A percentile compares a stretch with the other conserved stretches of the same genome.
Conservation (phyloP, 2,888 invertebrate genomes). For the Andricus curvator region DNA sequence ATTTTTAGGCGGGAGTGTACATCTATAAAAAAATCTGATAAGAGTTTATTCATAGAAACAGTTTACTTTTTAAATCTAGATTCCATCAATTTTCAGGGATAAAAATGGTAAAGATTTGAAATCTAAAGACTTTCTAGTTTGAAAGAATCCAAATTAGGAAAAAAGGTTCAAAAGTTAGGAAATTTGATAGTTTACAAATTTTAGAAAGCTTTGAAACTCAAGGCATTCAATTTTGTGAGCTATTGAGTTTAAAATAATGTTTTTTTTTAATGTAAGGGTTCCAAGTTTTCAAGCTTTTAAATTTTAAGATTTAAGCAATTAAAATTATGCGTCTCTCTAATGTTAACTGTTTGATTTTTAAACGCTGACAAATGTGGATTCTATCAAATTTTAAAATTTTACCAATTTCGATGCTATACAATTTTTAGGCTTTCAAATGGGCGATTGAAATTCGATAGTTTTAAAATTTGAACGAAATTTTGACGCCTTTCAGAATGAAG, state of each 20-base stretch:
- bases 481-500: too few relatives aligned
- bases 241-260: too few relatives aligned
- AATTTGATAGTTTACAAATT: background rate
- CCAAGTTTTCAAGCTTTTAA: background rate
- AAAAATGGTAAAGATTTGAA: background rate
- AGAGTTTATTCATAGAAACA: background rate
- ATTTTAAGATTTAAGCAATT: background rate
- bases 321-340: background rate
- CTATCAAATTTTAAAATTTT: too few relatives aligned
- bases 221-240: too few relatives aligned
- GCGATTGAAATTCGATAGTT: too few relatives aligned
- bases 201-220: background rate
- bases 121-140: background rate
- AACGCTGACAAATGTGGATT: too few relatives aligned
- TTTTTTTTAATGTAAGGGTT: background rate
- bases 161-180: background rate
- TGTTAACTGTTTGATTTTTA: background rate
- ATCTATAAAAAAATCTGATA: background rate
- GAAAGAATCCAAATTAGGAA: background rate
- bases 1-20: background rate
- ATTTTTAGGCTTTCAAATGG: too few relatives aligned
- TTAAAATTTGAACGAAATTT: too few relatives aligned
- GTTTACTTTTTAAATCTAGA: background rate
- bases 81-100: background rate
- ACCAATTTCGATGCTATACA: too few relatives aligned